Conservation (phyloP, 2,797 vertebrate species). For the Bucorvus abyssinicus region DNA sequence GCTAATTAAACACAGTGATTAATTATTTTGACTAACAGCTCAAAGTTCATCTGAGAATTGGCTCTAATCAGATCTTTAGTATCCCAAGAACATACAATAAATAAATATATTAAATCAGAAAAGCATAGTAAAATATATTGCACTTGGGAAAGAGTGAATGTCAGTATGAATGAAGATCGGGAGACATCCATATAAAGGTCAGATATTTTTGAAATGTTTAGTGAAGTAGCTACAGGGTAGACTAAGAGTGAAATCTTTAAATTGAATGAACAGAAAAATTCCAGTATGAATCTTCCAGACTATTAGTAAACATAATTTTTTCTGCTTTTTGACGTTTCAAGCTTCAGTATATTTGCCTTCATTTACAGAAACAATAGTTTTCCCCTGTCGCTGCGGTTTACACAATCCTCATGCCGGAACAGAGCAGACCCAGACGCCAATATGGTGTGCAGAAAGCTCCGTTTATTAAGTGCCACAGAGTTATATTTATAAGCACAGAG, state of each 20-base stretch:
- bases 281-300: neutral
- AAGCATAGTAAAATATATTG: neutral
- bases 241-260: neutral
- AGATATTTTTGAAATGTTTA: neutral
- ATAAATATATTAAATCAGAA: neutral
- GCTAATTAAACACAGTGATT: neutral
- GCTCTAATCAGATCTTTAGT: neutral
- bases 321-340: neutral
- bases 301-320: neutral
- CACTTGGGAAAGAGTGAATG: neutral
- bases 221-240: neutral
- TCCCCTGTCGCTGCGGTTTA: too few relatives aligned
- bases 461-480: too few relatives aligned
- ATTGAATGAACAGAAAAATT: neutral
- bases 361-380: neutral
- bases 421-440: too few relatives aligned
- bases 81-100: neutral
- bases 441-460: too few relatives aligned
- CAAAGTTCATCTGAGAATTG: neutral
- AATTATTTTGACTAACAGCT: neutral
- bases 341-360: neutral
- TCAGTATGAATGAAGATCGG: neutral
- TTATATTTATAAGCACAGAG: too few relatives aligned
- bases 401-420: too few relatives aligned
- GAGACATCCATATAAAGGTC: neutral